A percentile compares a stretch with the other conserved stretches of the same genome.
These are phyloP conservation scores for Natator depressus DNA, from an alignment of 2,113 vertebrate genomes.

Conservation along the genomic window DNA sequence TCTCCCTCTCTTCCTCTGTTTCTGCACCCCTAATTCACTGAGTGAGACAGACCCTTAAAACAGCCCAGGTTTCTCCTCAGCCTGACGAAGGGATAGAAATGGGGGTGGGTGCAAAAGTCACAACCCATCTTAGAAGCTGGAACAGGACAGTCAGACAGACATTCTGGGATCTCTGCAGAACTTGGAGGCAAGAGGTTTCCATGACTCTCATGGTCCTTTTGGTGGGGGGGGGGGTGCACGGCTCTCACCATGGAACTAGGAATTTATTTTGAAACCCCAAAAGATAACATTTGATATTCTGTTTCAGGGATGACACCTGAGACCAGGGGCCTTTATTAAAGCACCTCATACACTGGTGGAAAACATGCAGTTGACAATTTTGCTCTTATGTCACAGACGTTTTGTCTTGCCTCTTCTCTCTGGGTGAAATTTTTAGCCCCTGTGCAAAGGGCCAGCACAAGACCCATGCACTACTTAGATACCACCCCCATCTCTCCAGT, in stretches of 20 bases:
- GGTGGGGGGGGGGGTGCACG: too few relatives aligned
- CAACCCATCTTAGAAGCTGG: not conserved
- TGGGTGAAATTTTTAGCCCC: not conserved
- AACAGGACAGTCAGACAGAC: not conserved
- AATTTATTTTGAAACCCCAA: not conserved
- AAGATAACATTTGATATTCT: not conserved
- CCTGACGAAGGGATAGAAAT: not conserved
- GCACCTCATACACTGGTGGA: not conserved
- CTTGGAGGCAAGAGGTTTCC: not conserved
- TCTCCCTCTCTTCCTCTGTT: not conserved
- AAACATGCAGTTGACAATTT: not conserved
- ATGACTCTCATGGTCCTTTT: not conserved
- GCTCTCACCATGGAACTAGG: not conserved
- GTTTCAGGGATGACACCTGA: not conserved
- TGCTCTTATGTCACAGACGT: too few relatives aligned
- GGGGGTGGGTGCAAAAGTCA: not conserved
- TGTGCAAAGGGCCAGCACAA: not conserved
- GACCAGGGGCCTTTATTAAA: not conserved
- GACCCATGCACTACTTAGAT: not conserved
- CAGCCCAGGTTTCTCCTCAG: not conserved
- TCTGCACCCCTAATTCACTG: not conserved
- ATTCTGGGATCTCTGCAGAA: not conserved
- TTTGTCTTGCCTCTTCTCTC: too few relatives aligned
- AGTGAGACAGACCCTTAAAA: slow-evolving; percentile 17
- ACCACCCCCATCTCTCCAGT: too few relatives aligned